Evolutionary conservation across 2,113 vertebrate genomes (phyloP), one percentile per base, ranked within the genome.

Genomic region (Terrapene triunguis): DNA sequence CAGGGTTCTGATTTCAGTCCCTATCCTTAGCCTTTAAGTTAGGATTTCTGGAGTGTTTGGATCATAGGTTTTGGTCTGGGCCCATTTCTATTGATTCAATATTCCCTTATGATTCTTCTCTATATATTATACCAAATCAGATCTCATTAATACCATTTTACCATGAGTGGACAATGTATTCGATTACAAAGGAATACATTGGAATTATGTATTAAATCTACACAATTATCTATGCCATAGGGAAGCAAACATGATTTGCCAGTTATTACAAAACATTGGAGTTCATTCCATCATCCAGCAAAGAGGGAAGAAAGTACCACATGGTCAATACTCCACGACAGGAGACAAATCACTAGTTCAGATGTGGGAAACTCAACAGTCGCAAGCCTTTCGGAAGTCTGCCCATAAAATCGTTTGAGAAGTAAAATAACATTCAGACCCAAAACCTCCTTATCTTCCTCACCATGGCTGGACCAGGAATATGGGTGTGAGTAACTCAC

Each of bases 211-310:
- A 95, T 53, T 50, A 1, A 32, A 94, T 89, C 85, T 80, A 93
- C 59, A 42, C 48, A 57, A 55, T 48, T 84, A 95, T 85, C 59
- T 83, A 87, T 57, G 79, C 62, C 27, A 62, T 84, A 92, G 38
- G 81, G 50, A 97, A 95, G 89, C 89, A 24, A 96, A 93, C 94
- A 91, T 90, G 38, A 97, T 94, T 95, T 94, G 65, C 88, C 85
- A 85, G 53, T 50, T 85, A 62, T 89, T 96, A 91, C 94, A 96
- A 92, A 94, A 95, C 8, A 4, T 91, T 90, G 80, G 84, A 92
- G 72, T 80, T 72, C 44, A 83, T 89, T 95, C 89, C 92, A 80
- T 82, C 76, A 89, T 38, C 78, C 47, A 82, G 50, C 27, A 95
- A 92, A 78, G 91, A 93, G 94, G 81, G 69, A 94, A 89, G 85